These are phyloP conservation scores for Caradrina kadenii DNA, from an alignment of 2,888 invertebrate genomes.

Conservation along the genomic window DNA sequence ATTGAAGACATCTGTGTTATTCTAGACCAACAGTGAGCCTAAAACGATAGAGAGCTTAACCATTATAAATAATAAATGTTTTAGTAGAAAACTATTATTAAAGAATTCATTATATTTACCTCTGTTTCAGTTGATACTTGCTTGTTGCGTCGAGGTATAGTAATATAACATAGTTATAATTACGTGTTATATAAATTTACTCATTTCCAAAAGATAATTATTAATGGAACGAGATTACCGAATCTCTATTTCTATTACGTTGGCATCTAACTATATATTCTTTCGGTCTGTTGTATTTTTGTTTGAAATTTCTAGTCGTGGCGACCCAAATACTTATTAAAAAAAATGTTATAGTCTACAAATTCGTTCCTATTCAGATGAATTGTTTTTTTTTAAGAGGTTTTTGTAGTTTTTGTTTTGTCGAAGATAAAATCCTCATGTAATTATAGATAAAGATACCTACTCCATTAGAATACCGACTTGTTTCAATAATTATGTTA, in stretches of 20 bases:
- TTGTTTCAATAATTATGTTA: conserved; percentile 74
- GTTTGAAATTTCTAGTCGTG: conserved; percentile 86
- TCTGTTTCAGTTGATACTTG: conserved; percentile 87
- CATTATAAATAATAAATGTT: conserved; percentile 86
- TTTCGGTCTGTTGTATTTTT: conserved; percentile 76
- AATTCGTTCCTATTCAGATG: conserved; percentile 84
- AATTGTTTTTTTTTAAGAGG: conserved; percentile 70
- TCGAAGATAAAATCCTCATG: conserved; percentile 74
- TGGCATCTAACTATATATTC: conserved; percentile 70
- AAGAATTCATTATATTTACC: conserved; percentile 87
- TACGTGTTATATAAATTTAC: conserved; percentile 75
- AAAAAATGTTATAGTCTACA: conserved; percentile 76
- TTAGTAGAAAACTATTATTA: conserved; percentile 86
- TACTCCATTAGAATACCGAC: conserved; percentile 78
- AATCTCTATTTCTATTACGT: conserved; percentile 78
- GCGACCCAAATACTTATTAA: conserved; percentile 84
- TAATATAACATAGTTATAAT: conserved; percentile 83
- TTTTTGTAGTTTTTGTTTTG: conserved; percentile 67
- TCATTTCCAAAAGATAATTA: conserved; percentile 71
- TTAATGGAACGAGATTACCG: conserved; percentile 64
- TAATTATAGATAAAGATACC: conserved; percentile 75
- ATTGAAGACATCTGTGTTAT: conserved; percentile 80
- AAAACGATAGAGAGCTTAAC: conserved; percentile 89
- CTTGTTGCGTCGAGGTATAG: conserved; percentile 85
- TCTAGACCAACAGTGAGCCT: conserved; percentile 86